Percentiles rank a stretch among this genome's conserved stretches.
Evolutionary conservation across 2,797 vertebrate genomes (phyloP).

Genomic region (Gila robusta): DNA sequence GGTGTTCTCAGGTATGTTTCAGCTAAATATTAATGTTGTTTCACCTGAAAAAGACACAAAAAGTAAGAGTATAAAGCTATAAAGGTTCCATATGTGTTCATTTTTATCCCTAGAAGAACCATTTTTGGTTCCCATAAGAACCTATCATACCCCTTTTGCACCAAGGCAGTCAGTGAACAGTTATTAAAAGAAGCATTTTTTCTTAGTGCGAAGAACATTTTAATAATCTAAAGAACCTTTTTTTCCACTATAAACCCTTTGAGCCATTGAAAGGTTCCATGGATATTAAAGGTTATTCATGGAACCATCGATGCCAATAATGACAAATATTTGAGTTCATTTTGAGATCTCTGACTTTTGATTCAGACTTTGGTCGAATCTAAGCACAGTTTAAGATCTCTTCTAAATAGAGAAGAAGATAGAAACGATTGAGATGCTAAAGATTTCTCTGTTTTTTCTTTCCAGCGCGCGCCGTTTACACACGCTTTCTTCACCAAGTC

Average conservation of each 20-base stretch:
- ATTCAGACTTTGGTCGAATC: neutral
- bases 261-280: neutral
- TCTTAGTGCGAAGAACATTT: neutral
- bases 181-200: neutral
- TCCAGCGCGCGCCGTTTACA: neutral
- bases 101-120: neutral
- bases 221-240: neutral
- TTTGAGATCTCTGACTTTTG: neutral
- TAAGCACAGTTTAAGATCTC: neutral
- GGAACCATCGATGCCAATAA: neutral
- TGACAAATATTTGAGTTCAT: neutral
- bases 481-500: constrained; percentile 3
- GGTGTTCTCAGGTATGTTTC: neutral
- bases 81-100: neutral
- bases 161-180: neutral
- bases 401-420: neutral
- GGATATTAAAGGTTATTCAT: neutral
- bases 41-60: neutral
- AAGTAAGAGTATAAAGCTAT: too few relatives aligned
- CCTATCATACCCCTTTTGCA: too few relatives aligned
- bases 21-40: neutral
- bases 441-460: neutral
- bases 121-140: neutral
- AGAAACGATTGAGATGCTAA: neutral
- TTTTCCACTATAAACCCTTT: neutral